phyloP scores from a whole-genome alignment of 2,797 vertebrate species.

The Triplophysa bombifrons region DNA sequence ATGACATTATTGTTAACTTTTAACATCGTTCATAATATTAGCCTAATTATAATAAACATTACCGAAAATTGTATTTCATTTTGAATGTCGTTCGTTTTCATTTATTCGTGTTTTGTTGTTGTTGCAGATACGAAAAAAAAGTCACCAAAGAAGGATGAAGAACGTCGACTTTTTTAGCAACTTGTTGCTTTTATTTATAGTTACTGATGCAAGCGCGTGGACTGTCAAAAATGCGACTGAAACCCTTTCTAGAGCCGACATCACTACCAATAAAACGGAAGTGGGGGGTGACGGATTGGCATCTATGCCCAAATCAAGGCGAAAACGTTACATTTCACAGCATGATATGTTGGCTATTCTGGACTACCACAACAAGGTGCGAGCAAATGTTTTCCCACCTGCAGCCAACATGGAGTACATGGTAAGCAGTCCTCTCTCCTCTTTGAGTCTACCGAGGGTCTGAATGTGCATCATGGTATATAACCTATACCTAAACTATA shows the following conservation, averaged over 20 bases:
- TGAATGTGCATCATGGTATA: not conserved
- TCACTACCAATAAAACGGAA: conserved; percentile 70
- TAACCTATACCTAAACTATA: not conserved
- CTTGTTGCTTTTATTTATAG: conserved; percentile 43
- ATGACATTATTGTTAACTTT: not conserved
- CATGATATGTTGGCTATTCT: conserved; percentile 88
- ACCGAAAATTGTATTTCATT: not conserved
- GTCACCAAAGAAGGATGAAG: conserved; percentile 50
- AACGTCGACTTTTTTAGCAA: conserved; percentile 37
- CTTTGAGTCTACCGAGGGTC: not conserved
- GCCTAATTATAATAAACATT: not conserved
- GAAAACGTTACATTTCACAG: conserved; percentile 86
- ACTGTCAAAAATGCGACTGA: conserved; percentile 76
- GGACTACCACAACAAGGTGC: conserved; percentile 89
- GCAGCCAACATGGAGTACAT: conserved; percentile 93
- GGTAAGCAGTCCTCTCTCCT: conserved; percentile 73
- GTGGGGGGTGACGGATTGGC: conserved; percentile 69
- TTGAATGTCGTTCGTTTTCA: not conserved
- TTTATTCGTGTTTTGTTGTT: not conserved
- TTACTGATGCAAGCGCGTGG: conserved; percentile 75
- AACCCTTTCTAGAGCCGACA: conserved; percentile 72
- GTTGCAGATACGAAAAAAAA: conserved; percentile 6
- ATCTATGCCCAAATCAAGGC: conserved; percentile 75
- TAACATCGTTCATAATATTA: not conserved
- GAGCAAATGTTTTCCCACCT: conserved; percentile 88